Evolutionary conservation across 2,797 vertebrate species (phyloP), one percentile per base, ranked within the genome.

Genomic region (Typhlichthys subterraneus): DNA sequence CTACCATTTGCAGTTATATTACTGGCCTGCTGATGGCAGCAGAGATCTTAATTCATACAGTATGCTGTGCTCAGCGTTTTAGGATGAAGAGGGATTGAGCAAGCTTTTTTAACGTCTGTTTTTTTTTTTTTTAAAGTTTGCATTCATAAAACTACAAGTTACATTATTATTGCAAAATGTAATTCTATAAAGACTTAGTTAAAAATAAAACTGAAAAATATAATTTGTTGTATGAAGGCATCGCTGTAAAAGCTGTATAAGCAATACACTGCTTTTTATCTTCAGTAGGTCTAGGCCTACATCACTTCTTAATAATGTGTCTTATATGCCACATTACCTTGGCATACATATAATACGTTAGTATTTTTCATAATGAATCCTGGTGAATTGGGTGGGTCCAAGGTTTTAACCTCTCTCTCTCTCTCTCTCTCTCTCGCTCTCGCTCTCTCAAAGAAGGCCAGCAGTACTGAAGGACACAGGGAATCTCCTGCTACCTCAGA

Each of bases 401-500:
- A 29, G 23, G 23, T 29, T 29, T 29, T 29, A 29, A 29, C 48
- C 48, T 17, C 49, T 8, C n/a, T 15, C 49, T n/a, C 49, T 15
- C 15, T 15, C 49, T 17, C 51, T 53, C 47, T 17, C 12, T 42
- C 23, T 61, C 63, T 29, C 50, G 49, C 51, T 17, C 63, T 45
- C 48, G 53, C 31, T 17, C 59, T 64, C 75, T 80, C 61, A 51
- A 70, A 29, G 53, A 29, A 87, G 85, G 74, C 92, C 82, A 55
- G 83, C 76, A 78, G 77, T 1, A 65, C 81, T 92, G 92, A 93
- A 94, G 92, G 92, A 92, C 92, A 91, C 84, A 62, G 76, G 86
- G 89, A 89, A 92, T 92, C 90, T 91, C 86, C 90, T 80, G 82
- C 85, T 88, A 91, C 92, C 91, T 91, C 90, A 86, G 84, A 85